phyloP scores from a whole-genome alignment of 2,797 vertebrate species.

The Acipenser ruthenus region DNA sequence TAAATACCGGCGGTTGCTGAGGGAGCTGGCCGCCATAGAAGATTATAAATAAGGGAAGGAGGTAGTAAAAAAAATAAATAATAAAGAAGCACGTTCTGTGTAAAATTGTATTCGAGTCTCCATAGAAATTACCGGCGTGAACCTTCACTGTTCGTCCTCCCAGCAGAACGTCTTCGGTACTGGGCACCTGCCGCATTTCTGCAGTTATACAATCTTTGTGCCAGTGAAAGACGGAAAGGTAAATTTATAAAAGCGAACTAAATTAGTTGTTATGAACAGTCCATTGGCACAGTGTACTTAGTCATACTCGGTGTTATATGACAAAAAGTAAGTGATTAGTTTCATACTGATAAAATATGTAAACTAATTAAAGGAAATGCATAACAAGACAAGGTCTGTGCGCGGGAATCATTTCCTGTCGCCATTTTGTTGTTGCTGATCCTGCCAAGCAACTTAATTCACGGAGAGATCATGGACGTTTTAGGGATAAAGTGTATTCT shows the following conservation, averaged over 20 bases:
- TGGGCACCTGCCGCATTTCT: slow-evolving; percentile 33
- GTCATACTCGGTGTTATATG: neutral
- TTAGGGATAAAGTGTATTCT: slow-evolving; percentile 6
- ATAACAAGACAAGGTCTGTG: neutral
- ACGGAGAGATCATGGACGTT: slow-evolving; percentile 8
- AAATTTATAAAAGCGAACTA: slow-evolving; percentile 28
- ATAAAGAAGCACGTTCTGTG: neutral
- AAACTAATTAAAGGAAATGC: neutral
- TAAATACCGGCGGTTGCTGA: slow-evolving; percentile 47
- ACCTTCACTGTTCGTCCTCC: slow-evolving; percentile 20
- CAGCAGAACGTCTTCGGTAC: slow-evolving; percentile 25
- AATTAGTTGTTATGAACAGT: slow-evolving; percentile 9
- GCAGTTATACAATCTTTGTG: slow-evolving; percentile 35
- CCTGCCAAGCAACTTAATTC: slow-evolving; percentile 1
- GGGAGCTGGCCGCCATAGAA: slow-evolving; percentile 38
- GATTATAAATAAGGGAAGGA: slow-evolving; percentile 25
- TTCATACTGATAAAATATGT: too few species aligned
- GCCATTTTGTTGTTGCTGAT: slow-evolving; percentile 17
- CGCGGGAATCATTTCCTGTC: slow-evolving; percentile 11
- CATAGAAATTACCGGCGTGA: slow-evolving; percentile 13
- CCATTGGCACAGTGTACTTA: slow-evolving; percentile 8
- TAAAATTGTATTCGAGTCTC: slow-evolving; percentile 3
- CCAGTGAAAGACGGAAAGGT: slow-evolving; percentile 37
- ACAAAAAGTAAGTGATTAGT: too few species aligned
- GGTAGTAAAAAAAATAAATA: slow-evolving; percentile 23